Base-by-base conservation (phyloP, 2,113 vertebrate genomes). In the Artemisiospiza belli region DNA sequence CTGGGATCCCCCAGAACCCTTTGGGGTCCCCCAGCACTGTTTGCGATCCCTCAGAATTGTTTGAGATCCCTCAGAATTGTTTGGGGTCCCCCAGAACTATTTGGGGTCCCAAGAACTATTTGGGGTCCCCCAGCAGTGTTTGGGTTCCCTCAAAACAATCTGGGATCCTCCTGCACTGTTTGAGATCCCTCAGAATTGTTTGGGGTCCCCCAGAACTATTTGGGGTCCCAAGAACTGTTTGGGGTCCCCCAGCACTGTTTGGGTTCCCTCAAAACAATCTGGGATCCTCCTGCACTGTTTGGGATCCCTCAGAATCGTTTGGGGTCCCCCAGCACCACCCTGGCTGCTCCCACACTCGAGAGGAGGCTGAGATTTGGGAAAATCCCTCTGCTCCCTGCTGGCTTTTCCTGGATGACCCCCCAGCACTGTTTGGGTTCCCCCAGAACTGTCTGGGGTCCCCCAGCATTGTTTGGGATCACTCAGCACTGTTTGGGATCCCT, bases 271-370 rank as follows among this genome's bases (percentile, higher is more conserved):
- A 58, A 41, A 3, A 49, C 2, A 3, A 17, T 33, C 21, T 0
- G 3, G 43, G 44, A 12, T 44, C 41, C 4, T 8, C 11, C 46
- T 49, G 33, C 37, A 37, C 37, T 37, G 37, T 37, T 37, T 37
- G 37, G 37, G 37, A 37, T 37, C 37, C 37, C 37, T 37, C 37
- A 37, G 37, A 37, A 37, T 37, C 10, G 37, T 37, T 37, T 37
- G 37, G 39, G 39, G 3, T 46, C 46, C 46, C 46, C 12, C 20
- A 59, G 72, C 0, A 30, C 11, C 43, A 39, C 13, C 31, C 1
- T 9, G 4, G n/a, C 61, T 49, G 47, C 54, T 76, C 58, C 37
- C n/a, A 41, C 0, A 0, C 61, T 39, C 0, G 0, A 37, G 9
- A 84, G 68, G 13, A 58, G 17, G 35, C 54, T 44, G 63, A 41